Base-by-base conservation (phyloP, 2,888 invertebrate genomes). In the Halocaridina rubra region DNA sequence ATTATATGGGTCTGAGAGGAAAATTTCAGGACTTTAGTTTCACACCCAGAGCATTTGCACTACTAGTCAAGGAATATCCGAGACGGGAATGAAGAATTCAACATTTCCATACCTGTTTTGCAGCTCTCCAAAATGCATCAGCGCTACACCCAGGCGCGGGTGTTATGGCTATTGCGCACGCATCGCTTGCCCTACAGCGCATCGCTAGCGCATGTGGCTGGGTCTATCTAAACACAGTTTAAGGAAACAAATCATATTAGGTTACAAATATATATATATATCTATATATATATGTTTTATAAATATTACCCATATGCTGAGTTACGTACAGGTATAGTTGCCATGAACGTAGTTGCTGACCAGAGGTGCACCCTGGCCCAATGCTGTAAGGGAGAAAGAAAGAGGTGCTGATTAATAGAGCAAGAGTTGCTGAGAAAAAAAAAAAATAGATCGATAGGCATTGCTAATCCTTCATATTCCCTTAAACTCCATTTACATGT, bases 261-360 rank as follows among this genome's bases (percentile, higher is more conserved):
- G 19, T 71, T 71, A 19, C 61, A 61, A 19, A 24, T 8, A 24
- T 24, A 67, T 24, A 10, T 46, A 39, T 10, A 61, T 69, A 59
- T 19, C 3, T 53, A 22, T 79, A 53, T 81, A 69, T 69, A 71
- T 32, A 61, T 53, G 59, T n/a, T n/a, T n/a, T n/a, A n/a, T 72
- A 71, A 32, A 78, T 84, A 84, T 71, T 84, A 84, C 82, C 82
- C 82, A 77, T 61, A 71, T 67, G 85, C 76, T 77, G 85, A 85
- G 85, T 87, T 87, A 87, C 87, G 92, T 94, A 97, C 97, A 97
- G 91, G 97, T 97, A 90, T 96, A 97, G 91, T 94, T 96, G 91
- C 96, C 96, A 91, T 96, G 95, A 89, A 95, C 95, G 92, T 94
- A 96, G 82, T 94, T 93, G 88, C 95, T 93, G 91, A 96, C 95